Evolutionary conservation across 2,888 invertebrate species (phyloP), one percentile per base, ranked within the genome.

Genomic region (Julus scandinavius): DNA sequence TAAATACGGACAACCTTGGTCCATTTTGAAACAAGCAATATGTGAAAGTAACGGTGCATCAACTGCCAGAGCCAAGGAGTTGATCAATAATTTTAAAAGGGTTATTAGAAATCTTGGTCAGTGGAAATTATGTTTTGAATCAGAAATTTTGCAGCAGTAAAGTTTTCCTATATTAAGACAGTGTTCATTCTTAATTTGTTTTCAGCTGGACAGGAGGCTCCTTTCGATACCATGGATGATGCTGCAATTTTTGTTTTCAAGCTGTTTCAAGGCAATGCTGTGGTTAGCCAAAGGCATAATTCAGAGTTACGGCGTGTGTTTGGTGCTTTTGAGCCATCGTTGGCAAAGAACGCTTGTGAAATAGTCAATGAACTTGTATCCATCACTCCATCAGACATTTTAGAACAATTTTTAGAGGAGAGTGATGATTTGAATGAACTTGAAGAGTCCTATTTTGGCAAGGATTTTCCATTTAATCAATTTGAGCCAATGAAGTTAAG

Each of bases 221-320:
- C 80, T 80, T 80, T 80, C 89, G 93, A 94, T 89, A 92, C 95
- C 9, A 93, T 95, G 11, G 94, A 95, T 90, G 95, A 95, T 92
- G 94, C 95, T 0, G 92, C 94, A 0, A 92, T 95, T 0, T 94
- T 94, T 90, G 92, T 94, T 0, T 92, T 96, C 2, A 93, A 94
- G 90, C 92, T 95, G 91, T 94, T 96, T 90, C 92, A 95, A 1
- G 93, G 94, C 87, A 94, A 94, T 88, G 94, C 93, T 87, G 92
- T 94, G 87, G 93, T 95, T 11, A 93, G 94, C 91, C 92, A 94
- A 72, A 94, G 94, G 90, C 94, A 95, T 91, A 91, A 94, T 2
- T 92, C 93, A 2, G 92, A 94, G 88, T 91, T 96, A 17, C 93
- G 94, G 89, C 93, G 94, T 88, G 93, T 93, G 90, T 95, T 95